Base-by-base conservation (phyloP, 2,888 invertebrate species). In the Drosophila maculinotata region DNA sequence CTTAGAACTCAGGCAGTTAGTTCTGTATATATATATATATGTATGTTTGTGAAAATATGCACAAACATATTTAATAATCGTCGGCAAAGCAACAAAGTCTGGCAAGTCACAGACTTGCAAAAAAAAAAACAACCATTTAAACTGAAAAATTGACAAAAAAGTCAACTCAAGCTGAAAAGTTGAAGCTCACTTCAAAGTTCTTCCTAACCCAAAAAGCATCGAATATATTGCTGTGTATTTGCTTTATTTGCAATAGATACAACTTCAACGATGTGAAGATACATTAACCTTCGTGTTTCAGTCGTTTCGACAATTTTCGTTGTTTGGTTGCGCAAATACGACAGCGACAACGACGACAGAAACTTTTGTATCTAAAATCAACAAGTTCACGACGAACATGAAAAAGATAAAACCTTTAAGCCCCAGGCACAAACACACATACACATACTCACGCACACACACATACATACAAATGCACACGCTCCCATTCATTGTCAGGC, bases 351-450 rank as follows among this genome's bases (percentile, higher is more conserved):
- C 49, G 53, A 45, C 68, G 31, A 57, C 67, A 57, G 41, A 52
- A 68, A 72, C 39, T 68, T 70, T 85, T 87, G 85, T 83, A 83
- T 83, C 83, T 87, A 79, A 79, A 84, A 83, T 84, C 83, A 83
- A 83, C 83, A 87, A 83, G 87, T 83, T 83, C 87, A 79, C 69
- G 69, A 79, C 68, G 76, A 60, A 71, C 83, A 73, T 54, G 63
- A 69, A 72, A 64, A 59, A 87, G 79, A 86, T 79, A 83, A 87
- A 86, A 86, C 79, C 73, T 79, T 79, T 66, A 79, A 82, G 85
- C 82, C 68, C 76, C 64, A 70, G 64, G 65, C 63, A 42, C 41
- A 52, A 38, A 60, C 51, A 54, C 49, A 53, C 58, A 68, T 52
- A 51, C 26, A 36, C 41, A 58, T 44, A 63, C 17, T 33, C 28